These are phyloP conservation scores for Tenualosa ilisha DNA, from an alignment of 2,797 vertebrate genomes.

Conservation along the genomic window DNA sequence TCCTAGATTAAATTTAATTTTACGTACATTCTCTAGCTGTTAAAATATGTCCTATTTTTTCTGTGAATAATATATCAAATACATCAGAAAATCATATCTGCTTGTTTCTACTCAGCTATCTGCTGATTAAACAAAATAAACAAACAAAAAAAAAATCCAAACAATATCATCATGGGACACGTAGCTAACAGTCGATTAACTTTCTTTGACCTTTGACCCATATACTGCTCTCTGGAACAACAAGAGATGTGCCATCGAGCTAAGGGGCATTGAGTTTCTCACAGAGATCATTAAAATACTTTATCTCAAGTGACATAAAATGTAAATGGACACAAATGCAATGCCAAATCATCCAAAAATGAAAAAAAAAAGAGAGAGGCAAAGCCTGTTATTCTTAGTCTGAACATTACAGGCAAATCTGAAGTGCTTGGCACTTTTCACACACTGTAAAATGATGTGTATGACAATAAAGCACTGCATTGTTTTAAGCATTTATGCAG, in stretches of 20 bases:
- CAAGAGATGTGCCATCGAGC: not conserved
- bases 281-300: not conserved
- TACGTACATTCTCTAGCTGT: not conserved
- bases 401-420: not conserved
- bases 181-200: not conserved
- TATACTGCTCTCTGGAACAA: not conserved
- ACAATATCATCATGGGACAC: not conserved
- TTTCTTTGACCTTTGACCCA: slow-evolving; percentile 7
- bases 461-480: not conserved
- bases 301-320: slow-evolving; percentile 3
- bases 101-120: not conserved
- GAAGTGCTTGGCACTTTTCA: not conserved
- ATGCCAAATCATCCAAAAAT: not conserved
- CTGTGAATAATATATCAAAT: not conserved
- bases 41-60: not conserved
- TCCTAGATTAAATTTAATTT: not conserved
- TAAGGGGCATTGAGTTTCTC: not conserved
- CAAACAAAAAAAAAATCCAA: too few relatives aligned
- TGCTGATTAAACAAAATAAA: not conserved
- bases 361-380: not conserved
- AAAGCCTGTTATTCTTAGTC: not conserved
- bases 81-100: not conserved
- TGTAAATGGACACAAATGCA: not conserved
- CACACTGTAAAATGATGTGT: not conserved
- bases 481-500: not conserved